Evolutionary conservation across 2,113 vertebrate species (phyloP), one percentile per base, ranked within the genome.

Genomic region (Craseonycteris thonglongyai): DNA sequence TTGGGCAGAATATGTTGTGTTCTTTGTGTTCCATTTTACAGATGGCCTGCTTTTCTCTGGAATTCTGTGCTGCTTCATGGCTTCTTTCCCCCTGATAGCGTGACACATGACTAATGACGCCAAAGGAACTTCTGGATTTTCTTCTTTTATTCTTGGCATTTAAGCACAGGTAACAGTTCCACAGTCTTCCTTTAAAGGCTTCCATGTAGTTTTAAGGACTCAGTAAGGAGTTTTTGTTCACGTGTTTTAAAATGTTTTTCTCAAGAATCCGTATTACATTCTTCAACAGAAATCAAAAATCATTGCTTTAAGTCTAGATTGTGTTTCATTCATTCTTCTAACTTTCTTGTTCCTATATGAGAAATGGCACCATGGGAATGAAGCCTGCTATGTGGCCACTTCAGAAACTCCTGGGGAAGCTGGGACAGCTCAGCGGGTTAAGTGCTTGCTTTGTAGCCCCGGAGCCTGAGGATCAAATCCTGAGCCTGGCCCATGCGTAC

Each of bases 101-200:
- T 92, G 89, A 69, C 56, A 54, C 51, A 80, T 69, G 68, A 74
- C 42, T 79, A 35, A 82, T 95, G 86, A 86, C 12, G 6, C 82
- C 74, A 89, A 66, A 96, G 79, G 75, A 94, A 10, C 74, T 84
- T 94, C 76, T 92, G 88, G 78, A 78, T 80, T 96, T 88, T 92
- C 49, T 92, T 80, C 45, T 91, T 93, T 88, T 88, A 51, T 95
- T 93, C 66, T 92, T 95, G 85, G 58, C 28, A 59, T 80, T 91
- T 85, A 85, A 90, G 35, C 59, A n/a, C 66, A 68, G 49, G 3
- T 84, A 83, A 72, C 75, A 65, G 26, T 38, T 58, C 92, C 30
- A 61, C 47, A 59, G 54, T 95, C 96, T 94, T 90, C 35, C 71
- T 82, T 94, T 90, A 51, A 82, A 75, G 79, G 26, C 19, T 59